A percentile compares a stretch with the other conserved stretches of the same genome.
phyloP scores from a whole-genome alignment of 2,888 invertebrate genomes.

The Eudasyphora cyanicolor region DNA sequence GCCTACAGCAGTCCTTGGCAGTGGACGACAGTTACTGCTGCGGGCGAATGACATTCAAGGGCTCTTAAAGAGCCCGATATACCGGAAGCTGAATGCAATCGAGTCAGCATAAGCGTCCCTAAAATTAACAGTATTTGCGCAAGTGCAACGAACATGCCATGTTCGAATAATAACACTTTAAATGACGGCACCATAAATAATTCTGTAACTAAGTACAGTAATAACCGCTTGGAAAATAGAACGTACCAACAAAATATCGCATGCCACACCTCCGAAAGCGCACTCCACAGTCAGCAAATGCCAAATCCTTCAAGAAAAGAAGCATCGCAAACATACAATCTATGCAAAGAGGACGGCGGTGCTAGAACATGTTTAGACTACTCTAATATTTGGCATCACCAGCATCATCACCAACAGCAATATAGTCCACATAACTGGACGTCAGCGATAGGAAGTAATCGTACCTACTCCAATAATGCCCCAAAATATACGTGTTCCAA shows the following conservation, averaged over 20 bases:
- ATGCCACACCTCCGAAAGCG: slow-evolving; percentile 18
- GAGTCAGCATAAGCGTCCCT: slow-evolving; percentile 52
- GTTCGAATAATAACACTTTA: slow-evolving; percentile 62
- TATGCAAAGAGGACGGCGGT: slow-evolving; percentile 62
- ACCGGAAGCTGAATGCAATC: slow-evolving; percentile 43
- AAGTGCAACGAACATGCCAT: slow-evolving; percentile 66
- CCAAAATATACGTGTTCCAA: slow-evolving; percentile 64
- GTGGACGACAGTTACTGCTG: slow-evolving; percentile 83
- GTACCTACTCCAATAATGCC: slow-evolving; percentile 58
- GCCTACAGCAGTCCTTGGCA: slow-evolving; percentile 82
- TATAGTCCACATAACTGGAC: slow-evolving; percentile 60
- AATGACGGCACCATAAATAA: slow-evolving; percentile 63
- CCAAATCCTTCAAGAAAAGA: slow-evolving; percentile 64
- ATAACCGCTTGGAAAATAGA: slow-evolving; percentile 37
- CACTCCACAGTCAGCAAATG: slow-evolving; percentile 33
- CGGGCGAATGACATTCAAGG: slow-evolving; percentile 83
- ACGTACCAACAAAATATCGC: slow-evolving; percentile 3
- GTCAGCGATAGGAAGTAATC: slow-evolving; percentile 48
- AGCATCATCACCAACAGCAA: slow-evolving; percentile 58
- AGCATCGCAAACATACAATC: slow-evolving; percentile 58
- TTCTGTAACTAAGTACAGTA: slow-evolving; percentile 52
- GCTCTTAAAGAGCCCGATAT: slow-evolving; percentile 78
- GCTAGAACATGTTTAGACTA: slow-evolving; percentile 69
- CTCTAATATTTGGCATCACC: slow-evolving; percentile 70
- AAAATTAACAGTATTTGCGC: slow-evolving; percentile 45